Evolutionary conservation across 92 coral and sea anemone genomes (phyloP).

Genomic region (Parazoanthus darwini): DNA sequence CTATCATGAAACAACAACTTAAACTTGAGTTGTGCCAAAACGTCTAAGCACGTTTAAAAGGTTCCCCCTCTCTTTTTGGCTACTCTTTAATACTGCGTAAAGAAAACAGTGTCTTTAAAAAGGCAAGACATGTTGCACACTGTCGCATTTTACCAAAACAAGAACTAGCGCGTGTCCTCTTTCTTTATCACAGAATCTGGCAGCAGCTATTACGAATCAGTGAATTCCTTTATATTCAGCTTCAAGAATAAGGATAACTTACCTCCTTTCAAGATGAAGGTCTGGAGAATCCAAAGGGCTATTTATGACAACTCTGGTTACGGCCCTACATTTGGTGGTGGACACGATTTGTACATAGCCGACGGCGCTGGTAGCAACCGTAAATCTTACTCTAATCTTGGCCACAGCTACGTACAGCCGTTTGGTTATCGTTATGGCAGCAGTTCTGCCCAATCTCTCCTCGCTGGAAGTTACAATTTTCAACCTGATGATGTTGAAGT

Average conservation of each 20-base stretch:
- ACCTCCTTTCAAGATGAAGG: slow-evolving; percentile 59
- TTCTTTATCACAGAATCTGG: slow-evolving; percentile 50
- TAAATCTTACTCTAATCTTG: slow-evolving; percentile 57
- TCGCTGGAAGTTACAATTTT: slow-evolving; percentile 63
- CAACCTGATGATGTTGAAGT: slow-evolving; percentile 71
- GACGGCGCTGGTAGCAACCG: slow-evolving; percentile 55
- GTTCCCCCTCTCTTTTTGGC: too few relatives aligned
- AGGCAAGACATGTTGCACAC: too few relatives aligned
- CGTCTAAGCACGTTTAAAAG: too few relatives aligned
- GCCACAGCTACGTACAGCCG: background rate
- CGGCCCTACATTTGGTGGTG: slow-evolving; percentile 68
- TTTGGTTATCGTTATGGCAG: slow-evolving; percentile 45
- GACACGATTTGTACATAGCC: slow-evolving; percentile 58
- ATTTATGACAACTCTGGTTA: slow-evolving; percentile 55
- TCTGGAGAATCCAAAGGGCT: slow-evolving; percentile 25
- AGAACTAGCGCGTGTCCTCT: background rate
- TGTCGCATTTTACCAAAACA: too few relatives aligned
- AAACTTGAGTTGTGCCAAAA: too few relatives aligned
- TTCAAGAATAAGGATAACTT: slow-evolving; percentile 58
- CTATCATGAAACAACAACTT: too few relatives aligned
- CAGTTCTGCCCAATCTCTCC: slow-evolving; percentile 25
- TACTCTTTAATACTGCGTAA: too few relatives aligned
- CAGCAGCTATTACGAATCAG: slow-evolving; percentile 58
- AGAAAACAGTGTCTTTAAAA: too few relatives aligned
- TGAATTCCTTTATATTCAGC: slow-evolving; percentile 66